Base-by-base conservation (phyloP, 2,888 invertebrate species). In the Corythucha ciliata region DNA sequence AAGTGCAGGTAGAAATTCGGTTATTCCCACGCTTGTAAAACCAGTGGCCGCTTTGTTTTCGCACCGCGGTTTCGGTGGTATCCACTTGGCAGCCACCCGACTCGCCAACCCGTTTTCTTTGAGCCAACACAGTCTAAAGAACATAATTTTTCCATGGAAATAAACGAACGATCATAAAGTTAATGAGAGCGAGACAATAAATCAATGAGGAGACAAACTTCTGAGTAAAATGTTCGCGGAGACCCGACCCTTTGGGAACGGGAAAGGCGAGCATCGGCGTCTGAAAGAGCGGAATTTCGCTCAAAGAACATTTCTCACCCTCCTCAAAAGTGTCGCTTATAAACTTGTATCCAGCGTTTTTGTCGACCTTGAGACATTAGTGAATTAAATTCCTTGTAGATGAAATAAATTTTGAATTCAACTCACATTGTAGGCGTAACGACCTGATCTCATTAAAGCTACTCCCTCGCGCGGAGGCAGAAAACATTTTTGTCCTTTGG, bases 231-330 rank as follows among this genome's bases (percentile, higher is more conserved):
- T 80, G 69, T 42, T 79, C 78, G 52, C 72, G 69, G 61, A 77
- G 76, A 2, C 77, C 76, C 37, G 77, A 77, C 61, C 74, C 70
- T 57, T 71, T 73, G 22, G 68, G 65, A 6, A 76, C 68, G 7
- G 77, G 75, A 56, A 78, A 67, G 8, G 73, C 70, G 54, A 75
- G 69, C 66, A 72, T 70, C 40, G 77, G 77, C 60, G 77, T 62
- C 56, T 72, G 72, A 66, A 76, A 78, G 2, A 77, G 73, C 57
- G 75, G 73, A 59, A 83, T 80, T 63, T 81, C 81, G 50, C 76
- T 74, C 20, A 83, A 66, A 0, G 78, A 78, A 63, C 83, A 83
- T 64, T 83, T 83, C 65, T 83, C 79, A 12, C 74, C 74, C 64
- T 83, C 83, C 16, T 72, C 69, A 62, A 78, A 83, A 48, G 75